These are phyloP conservation scores for Vimba vimba DNA, from an alignment of 2,113 vertebrate genomes.

Conservation along the genomic window DNA sequence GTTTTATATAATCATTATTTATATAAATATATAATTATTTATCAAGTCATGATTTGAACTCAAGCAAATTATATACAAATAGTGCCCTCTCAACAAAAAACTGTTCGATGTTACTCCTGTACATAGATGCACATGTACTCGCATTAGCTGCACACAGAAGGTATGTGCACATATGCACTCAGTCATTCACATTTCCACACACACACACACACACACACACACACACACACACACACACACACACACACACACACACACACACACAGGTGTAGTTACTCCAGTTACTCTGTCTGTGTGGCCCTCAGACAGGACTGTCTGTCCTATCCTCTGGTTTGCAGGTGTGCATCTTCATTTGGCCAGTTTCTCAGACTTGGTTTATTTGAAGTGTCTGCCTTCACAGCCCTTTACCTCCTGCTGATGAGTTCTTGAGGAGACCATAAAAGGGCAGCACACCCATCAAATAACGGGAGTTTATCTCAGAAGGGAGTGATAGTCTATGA, in stretches of 20 bases:
- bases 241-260: slow-evolving; percentile 38
- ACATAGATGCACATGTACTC: neutral
- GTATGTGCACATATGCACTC: neutral
- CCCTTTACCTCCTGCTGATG: slow-evolving; percentile 41
- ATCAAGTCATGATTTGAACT: neutral
- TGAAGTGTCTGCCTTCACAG: slow-evolving; percentile 39
- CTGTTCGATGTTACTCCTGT: neutral
- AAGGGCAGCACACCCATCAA: slow-evolving; percentile 11
- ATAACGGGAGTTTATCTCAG: slow-evolving; percentile 35
- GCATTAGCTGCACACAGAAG: neutral
- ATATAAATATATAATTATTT: no score
- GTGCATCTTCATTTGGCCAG: slow-evolving; percentile 15
- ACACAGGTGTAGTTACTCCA: neutral
- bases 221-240: slow-evolving; percentile 22
- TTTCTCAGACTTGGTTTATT: slow-evolving; percentile 42
- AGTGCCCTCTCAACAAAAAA: neutral
- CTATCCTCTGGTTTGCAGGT: slow-evolving; percentile 10
- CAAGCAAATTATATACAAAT: neutral
- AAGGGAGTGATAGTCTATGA: neutral
- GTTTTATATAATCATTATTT: no score
- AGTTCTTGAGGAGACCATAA: slow-evolving; percentile 38
- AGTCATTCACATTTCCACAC: slow-evolving; percentile 4
- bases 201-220: neutral
- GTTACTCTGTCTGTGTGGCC: neutral
- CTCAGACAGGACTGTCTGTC: neutral